Base-by-base conservation (phyloP, 1,140 invertebrate species). In the Cryptotermes secundus region DNA sequence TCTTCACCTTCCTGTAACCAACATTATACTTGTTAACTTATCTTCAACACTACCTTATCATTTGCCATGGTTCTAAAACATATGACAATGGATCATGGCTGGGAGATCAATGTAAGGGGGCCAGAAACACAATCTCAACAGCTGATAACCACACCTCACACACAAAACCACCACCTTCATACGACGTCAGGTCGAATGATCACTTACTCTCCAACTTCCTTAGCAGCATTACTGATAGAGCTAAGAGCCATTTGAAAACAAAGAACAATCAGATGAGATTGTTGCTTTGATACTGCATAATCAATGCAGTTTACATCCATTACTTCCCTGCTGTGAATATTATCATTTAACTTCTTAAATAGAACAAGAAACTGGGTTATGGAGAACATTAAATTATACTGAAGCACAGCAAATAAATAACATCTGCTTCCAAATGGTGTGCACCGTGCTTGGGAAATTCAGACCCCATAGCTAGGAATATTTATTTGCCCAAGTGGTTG, bases 1-100 rank as follows among this genome's bases (percentile, higher is more conserved):
- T 90, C 89, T 86, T 91, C 90, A 87, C 45, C 59, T 26, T 85
- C 59, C 81, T 85, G 84, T 24, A 83, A 82, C 26, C 65, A 85
- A 85, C 42, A 85, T 49, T 79, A 9, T 79, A 65, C 45, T 26
- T n/a, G n/a, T 72, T 72, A 72, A 72, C n/a, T 72, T 45, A 9
- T 16, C 80, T 45, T 45, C 80, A 36, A 45, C 80, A 31, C 24
- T 19, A 2, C 34, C 34, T 34, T 10, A 81, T 10, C 80, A n/a
- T 81, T 26, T 72, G 59, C n/a, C 59, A 72, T 72, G 59, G n/a
- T 16, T 72, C 59, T 72, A 72, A n/a, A 7, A 72, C 59, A 72
- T 26, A 72, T 14, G 6, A 16, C 26, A 72, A 16, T 72, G 26
- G 59, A 72, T n/a, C 26, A 72, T 31, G 59, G 59, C 59, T 31